Evolutionary conservation across 2,888 invertebrate species (phyloP), one percentile per base, ranked within the genome.

Genomic region (Lordiphosa fenestrarum): DNA sequence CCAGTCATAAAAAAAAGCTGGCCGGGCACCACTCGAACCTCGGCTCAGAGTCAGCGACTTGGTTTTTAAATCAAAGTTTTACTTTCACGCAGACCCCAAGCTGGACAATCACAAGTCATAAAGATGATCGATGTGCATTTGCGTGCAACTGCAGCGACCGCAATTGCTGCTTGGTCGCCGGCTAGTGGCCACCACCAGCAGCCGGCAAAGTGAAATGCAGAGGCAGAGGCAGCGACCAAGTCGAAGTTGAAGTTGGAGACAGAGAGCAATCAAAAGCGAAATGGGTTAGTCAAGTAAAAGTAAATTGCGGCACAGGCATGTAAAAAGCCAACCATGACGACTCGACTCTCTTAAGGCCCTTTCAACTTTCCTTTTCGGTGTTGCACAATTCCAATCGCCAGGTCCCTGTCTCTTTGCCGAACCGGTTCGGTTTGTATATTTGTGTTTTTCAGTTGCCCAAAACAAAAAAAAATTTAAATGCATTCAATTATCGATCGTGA

Each of bases 81-180:
- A 80, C 80, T 80, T 80, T 80, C 80, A 81, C 82, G 58, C 51
- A 63, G 58, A 51, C 55, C 41, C 72, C 30, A 15, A 30, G n/a
- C 21, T 71, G 65, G 66, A 82, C 77, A 74, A 75, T 76, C 64
- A 33, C 73, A 70, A 68, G 73, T 66, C 77, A 80, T 66, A 61
- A 68, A 66, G 66, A 72, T 77, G 83, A 83, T 77, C 83, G 83
- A 77, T 77, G 83, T 77, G 83, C 82, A 84, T 81, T 73, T 71
- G 74, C 78, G 81, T 77, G 65, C 62, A 44, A 62, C 49, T 49
- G 47, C 49, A 61, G 4, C n/a, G 35, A 44, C 75, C 66, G 75
- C 70, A 80, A 75, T 81, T 76, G 67, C 21, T 15, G n/a, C n/a
- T 10, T 47, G 47, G 47, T 21, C 47, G 36, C 33, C 33, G 13